phyloP scores from a whole-genome alignment of 2,797 vertebrate species.

The Notoglanidium macrostoma region DNA sequence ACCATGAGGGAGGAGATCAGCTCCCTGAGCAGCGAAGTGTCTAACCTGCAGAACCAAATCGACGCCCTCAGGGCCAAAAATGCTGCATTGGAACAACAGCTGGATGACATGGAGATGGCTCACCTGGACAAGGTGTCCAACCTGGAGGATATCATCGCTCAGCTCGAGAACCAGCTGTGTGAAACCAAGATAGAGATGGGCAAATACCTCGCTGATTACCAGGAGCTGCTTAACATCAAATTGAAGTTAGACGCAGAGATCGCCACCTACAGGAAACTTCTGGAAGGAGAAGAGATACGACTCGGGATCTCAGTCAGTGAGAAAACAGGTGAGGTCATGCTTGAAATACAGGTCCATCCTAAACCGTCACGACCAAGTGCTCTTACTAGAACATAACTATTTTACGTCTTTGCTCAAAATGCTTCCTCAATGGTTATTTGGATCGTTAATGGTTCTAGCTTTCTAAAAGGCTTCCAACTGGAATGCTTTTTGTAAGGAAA shows the following conservation, averaged over 20 bases:
- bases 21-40: conserved; percentile 73
- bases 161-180: conserved; percentile 79
- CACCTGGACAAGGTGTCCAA: conserved; percentile 74
- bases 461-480: neutral
- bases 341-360: neutral
- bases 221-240: conserved; percentile 76
- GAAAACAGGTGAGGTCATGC: conserved; percentile 43
- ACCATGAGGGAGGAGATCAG: conserved; percentile 79
- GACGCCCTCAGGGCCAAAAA: conserved; percentile 76
- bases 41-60: conserved; percentile 81
- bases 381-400: neutral
- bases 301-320: conserved; percentile 72
- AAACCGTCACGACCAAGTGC: neutral
- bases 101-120: conserved; percentile 78
- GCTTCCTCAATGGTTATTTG: neutral
- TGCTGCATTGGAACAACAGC: conserved; percentile 75
- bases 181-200: conserved; percentile 79
- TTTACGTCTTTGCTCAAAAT: neutral
- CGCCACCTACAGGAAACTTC: conserved; percentile 82
- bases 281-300: conserved; percentile 81
- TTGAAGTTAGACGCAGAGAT: conserved; percentile 81
- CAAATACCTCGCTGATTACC: conserved; percentile 75
- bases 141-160: conserved; percentile 72
- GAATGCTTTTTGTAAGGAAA: neutral
- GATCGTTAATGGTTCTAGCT: neutral